phyloP scores from a whole-genome alignment of 2,797 vertebrate species.

The Gadopsis bispinosus region DNA sequence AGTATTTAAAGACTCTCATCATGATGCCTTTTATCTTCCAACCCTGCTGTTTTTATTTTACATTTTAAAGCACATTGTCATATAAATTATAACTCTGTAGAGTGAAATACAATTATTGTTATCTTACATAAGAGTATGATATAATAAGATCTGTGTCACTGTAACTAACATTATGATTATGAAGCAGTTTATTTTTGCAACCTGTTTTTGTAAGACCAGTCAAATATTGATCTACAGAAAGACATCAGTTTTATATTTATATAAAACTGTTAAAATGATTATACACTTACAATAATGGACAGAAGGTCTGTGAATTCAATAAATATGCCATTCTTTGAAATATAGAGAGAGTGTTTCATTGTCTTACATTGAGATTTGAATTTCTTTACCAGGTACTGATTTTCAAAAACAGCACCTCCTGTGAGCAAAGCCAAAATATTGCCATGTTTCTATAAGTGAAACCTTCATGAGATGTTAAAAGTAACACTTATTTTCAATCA shows the following conservation, averaged over 20 bases:
- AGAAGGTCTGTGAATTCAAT: slow-evolving; percentile 9
- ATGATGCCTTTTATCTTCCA: neutral
- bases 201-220: slow-evolving; percentile 12
- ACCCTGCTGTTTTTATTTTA: slow-evolving; percentile 4
- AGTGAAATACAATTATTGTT: neutral
- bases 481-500: neutral
- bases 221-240: slow-evolving; percentile 18
- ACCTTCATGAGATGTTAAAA: neutral
- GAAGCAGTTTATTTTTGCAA: neutral
- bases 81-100: neutral
- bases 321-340: slow-evolving; percentile 1
- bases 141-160: neutral
- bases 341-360: neutral
- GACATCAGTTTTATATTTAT: too few species aligned
- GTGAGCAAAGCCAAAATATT: slow-evolving; percentile 1
- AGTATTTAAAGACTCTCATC: neutral
- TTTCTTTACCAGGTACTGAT: slow-evolving; percentile 29
- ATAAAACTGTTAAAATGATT: neutral
- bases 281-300: slow-evolving; percentile 11
- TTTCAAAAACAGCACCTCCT: neutral
- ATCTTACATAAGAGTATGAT: neutral
- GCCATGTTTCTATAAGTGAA: slow-evolving; percentile 1
- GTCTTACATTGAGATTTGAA: slow-evolving; percentile 16
- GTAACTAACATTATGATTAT: neutral
- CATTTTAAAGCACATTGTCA: neutral